Evolutionary conservation across 1,140 invertebrate species (phyloP).

Genomic region (Neodiprion fabricii): DNA sequence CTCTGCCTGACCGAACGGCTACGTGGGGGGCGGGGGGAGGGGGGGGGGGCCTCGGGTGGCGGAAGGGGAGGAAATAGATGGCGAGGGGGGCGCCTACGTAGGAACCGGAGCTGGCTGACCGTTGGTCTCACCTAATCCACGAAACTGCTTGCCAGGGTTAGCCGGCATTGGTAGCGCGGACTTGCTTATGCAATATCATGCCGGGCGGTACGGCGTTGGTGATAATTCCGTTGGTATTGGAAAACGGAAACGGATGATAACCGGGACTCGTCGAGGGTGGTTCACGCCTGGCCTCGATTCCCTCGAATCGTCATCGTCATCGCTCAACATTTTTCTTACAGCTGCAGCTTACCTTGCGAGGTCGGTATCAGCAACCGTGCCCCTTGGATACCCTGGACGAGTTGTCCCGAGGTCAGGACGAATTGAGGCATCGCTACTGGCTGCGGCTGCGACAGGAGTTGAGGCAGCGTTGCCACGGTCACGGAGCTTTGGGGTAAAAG

Average conservation of each 20-base stretch:
- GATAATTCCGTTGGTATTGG: conserved; percentile 36
- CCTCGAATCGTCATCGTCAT: neutral
- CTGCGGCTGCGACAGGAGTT: conserved; percentile 66
- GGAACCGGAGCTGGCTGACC: neutral
- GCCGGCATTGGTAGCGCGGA: conserved; percentile 55
- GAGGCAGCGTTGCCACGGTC: conserved; percentile 61
- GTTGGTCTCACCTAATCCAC: conserved; percentile 2
- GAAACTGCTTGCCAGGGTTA: conserved; percentile 47
- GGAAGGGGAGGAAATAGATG: too few species aligned
- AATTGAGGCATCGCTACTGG: conserved; percentile 87
- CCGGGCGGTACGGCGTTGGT: conserved; percentile 22
- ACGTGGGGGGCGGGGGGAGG: conserved; percentile 24
- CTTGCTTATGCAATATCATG: conserved; percentile 60
- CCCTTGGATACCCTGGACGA: conserved; percentile 90
- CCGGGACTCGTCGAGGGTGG: neutral
- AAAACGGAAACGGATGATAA: neutral
- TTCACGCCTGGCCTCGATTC: neutral
- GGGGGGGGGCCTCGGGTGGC: neutral
- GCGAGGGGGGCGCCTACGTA: neutral
- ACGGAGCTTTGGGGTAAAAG: conserved; percentile 56
- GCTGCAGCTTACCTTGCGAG: conserved; percentile 78
- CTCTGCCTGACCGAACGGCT: conserved; percentile 47
- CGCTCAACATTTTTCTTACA: neutral
- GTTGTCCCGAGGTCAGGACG: conserved; percentile 88
- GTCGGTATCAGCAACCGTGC: conserved; percentile 93